These are phyloP conservation scores for Thyatira batis DNA, from an alignment of 2,888 invertebrate genomes.

Conservation along the genomic window DNA sequence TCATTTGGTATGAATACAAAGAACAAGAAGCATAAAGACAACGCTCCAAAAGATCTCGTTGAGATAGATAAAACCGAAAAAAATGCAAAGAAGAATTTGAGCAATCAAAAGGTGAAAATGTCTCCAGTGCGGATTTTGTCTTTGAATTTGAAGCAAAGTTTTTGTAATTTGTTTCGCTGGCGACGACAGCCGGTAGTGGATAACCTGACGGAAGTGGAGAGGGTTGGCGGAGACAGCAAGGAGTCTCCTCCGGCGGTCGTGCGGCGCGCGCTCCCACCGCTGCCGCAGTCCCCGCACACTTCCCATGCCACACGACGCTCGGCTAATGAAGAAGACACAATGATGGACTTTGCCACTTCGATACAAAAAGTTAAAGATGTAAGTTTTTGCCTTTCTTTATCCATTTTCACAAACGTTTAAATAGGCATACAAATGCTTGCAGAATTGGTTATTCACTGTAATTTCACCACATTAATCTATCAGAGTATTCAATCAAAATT, in stretches of 20 bases:
- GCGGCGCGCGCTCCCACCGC: slow-evolving; percentile 70
- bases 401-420: neutral
- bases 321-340: slow-evolving; percentile 70
- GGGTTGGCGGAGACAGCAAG: slow-evolving; percentile 44
- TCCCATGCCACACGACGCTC: slow-evolving; percentile 49
- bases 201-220: slow-evolving; percentile 51
- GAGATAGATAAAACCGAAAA: slow-evolving; percentile 76
- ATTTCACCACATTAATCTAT: too few species aligned
- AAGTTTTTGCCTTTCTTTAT: slow-evolving; percentile 62
- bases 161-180: slow-evolving; percentile 93
- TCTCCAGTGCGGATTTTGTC: slow-evolving; percentile 86
- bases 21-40: slow-evolving; percentile 82
- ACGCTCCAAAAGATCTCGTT: slow-evolving; percentile 49
- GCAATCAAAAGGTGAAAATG: slow-evolving; percentile 81
- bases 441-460: too few species aligned
- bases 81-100: slow-evolving; percentile 43
- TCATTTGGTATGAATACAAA: slow-evolving; percentile 84
- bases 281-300: slow-evolving; percentile 59
- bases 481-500: too few species aligned
- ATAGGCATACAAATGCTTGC: too few species aligned
- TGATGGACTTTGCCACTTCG: slow-evolving; percentile 93
- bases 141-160: slow-evolving; percentile 90
- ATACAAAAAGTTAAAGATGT: slow-evolving; percentile 97
- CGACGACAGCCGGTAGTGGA: slow-evolving; percentile 54
- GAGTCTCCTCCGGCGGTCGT: slow-evolving; percentile 66